Conservation (phyloP, 2,113 vertebrate species). For the Campylomormyrus numenius region DNA sequence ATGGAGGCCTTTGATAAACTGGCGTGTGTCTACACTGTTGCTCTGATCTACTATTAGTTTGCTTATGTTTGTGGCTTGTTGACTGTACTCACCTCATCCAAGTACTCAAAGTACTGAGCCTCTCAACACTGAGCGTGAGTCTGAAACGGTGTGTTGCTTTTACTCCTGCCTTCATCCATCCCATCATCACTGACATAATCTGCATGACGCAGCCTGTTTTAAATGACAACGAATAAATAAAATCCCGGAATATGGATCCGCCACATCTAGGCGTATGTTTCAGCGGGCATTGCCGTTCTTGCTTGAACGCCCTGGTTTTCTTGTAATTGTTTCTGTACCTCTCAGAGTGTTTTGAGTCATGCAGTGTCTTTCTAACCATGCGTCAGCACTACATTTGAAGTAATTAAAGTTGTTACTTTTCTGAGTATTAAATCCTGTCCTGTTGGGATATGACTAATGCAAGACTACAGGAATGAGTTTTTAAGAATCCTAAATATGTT, state of each 20-base stretch:
- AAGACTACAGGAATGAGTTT: not conserved
- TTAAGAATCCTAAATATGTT: conserved; percentile 42
- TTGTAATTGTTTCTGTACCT: not conserved
- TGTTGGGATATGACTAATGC: not conserved
- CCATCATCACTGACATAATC: not conserved
- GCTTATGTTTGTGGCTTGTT: not conserved
- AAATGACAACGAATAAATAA: not conserved
- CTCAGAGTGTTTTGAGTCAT: not conserved
- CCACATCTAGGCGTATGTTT: not conserved
- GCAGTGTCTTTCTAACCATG: not conserved
- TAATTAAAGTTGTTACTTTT: not conserved
- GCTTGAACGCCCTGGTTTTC: not conserved
- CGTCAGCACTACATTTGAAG: not conserved
- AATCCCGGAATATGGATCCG: not conserved
- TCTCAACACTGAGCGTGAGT: not conserved
- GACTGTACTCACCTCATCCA: not conserved
- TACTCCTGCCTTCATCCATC: not conserved
- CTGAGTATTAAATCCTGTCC: not conserved
- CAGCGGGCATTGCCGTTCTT: not conserved
- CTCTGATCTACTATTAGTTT: not conserved
- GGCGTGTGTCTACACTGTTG: not conserved
- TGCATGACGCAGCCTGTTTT: not conserved
- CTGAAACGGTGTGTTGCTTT: not conserved
- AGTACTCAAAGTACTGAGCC: no score
- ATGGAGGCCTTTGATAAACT: not conserved